A percentile compares a stretch with the other conserved stretches of the same genome.
These are phyloP conservation scores for Actinia equina DNA, from an alignment of 64 coral and sea anemone genomes.

Conservation along the genomic window DNA sequence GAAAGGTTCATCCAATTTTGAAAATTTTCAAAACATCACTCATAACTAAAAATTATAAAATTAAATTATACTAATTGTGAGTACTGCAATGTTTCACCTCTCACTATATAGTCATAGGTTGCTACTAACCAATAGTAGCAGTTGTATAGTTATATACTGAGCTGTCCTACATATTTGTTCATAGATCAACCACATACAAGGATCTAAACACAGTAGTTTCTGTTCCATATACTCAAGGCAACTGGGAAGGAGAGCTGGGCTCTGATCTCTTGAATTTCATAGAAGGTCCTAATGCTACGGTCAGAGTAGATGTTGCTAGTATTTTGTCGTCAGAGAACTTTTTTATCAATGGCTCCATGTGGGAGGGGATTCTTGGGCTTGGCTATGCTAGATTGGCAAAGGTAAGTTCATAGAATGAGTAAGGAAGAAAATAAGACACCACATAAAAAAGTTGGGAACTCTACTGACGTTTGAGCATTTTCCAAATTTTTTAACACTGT, in stretches of 20 bases:
- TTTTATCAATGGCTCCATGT: conserved; percentile 99
- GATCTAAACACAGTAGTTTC: conserved; percentile 79
- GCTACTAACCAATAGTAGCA: too few species aligned
- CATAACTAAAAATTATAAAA: too few species aligned
- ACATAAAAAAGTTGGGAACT: too few species aligned
- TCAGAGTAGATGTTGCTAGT: conserved; percentile 92
- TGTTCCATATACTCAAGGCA: conserved; percentile 92
- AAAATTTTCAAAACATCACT: too few species aligned
- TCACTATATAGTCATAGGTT: too few species aligned
- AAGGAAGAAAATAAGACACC: too few species aligned
- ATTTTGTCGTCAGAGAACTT: conserved; percentile 96
- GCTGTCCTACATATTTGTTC: background rate
- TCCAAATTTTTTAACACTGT: too few species aligned
- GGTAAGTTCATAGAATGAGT: conserved; percentile 19
- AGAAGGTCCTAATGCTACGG: conserved; percentile 95
- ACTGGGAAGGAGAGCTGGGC: conserved; percentile 93
- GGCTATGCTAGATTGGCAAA: conserved; percentile 93
- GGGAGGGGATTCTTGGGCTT: conserved; percentile 95
- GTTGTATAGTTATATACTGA: too few species aligned
- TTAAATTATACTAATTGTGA: too few species aligned
- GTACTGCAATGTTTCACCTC: too few species aligned
- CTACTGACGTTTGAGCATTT: too few species aligned
- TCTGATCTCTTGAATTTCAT: conserved; percentile 88
- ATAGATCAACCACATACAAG: conserved; percentile 74
- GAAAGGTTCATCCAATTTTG: too few species aligned